Evolutionary conservation across 2,888 invertebrate genomes (phyloP).

Genomic region (Tiphia femorata): DNA sequence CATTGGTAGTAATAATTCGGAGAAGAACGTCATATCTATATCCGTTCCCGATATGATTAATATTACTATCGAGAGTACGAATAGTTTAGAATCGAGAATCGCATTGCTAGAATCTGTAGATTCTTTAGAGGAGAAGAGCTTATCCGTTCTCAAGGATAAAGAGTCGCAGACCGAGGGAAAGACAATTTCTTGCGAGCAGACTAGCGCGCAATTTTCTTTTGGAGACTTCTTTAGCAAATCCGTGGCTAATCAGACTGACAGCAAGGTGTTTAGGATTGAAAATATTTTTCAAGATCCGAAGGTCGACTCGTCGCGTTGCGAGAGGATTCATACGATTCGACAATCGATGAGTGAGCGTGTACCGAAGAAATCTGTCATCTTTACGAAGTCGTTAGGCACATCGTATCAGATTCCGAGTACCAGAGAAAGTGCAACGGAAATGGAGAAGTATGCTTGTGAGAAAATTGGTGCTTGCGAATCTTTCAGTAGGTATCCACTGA

Average conservation of each 20-base stretch:
- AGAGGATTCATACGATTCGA: conserved; percentile 28
- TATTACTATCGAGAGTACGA: conserved; percentile 58
- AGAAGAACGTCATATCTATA: conserved; percentile 59
- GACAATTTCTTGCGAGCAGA: neutral
- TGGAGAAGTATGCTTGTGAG: conserved; percentile 12
- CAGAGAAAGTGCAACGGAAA: conserved; percentile 36
- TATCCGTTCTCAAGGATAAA: conserved; percentile 31
- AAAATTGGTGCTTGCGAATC: neutral
- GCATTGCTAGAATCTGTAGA: conserved; percentile 34
- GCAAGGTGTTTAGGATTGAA: conserved; percentile 54
- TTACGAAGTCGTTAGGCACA: conserved; percentile 56
- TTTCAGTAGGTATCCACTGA: neutral
- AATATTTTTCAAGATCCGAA: conserved; percentile 54
- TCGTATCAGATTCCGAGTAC: conserved; percentile 37
- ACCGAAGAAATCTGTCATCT: conserved; percentile 46
- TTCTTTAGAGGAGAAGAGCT: conserved; percentile 1
- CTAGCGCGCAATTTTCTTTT: too few relatives aligned
- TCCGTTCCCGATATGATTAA: conserved; percentile 57
- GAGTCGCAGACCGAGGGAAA: conserved; percentile 52
- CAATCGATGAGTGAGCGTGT: conserved; percentile 24
- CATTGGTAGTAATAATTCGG: conserved; percentile 8
- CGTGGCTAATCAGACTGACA: conserved; percentile 34
- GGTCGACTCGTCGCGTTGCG: conserved; percentile 18
- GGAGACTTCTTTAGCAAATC: too few relatives aligned
- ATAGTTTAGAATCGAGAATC: conserved; percentile 53